Base-by-base conservation (phyloP, 2,888 invertebrate genomes). In the Heliconius sara region DNA sequence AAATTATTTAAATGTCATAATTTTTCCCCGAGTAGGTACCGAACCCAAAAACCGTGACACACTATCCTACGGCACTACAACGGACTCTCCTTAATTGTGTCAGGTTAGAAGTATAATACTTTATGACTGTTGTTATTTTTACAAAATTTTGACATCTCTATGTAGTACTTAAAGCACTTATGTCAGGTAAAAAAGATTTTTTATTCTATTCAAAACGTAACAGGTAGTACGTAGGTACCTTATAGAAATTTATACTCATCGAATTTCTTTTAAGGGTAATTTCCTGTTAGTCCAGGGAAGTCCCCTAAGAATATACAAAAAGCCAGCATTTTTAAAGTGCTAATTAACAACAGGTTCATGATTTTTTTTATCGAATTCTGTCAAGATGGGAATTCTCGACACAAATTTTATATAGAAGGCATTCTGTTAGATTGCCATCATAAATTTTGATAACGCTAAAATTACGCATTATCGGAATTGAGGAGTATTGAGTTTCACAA, bases 361-460 rank as follows among this genome's bases (percentile, higher is more conserved):
- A 77, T 39, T 72, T 79, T 79, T 82, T 82, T 82, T 82, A 77
- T 77, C 77, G 66, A 80, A 80, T 68, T 78, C 82, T 80, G 82
- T 80, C 81, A 78, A 75, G 71, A 83, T 75, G 77, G 67, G 80
- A 80, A 83, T 80, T 81, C 83, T 77, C 73, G 81, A 79, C 77
- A 79, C 82, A 80, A 83, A 84, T 86, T 87, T 85, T 84, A 85
- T 88, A 85, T 87, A 83, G 77, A 78, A 85, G 83, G 85, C 86
- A 86, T 88, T 88, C 86, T 82, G 79, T 84, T 86, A 89, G 85
- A 91, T 89, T 89, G 87, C 85, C 84, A 84, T 82, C 87, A 86
- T 91, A 89, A 89, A 91, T 90, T 89, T 86, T 83, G 85, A 85
- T 86, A 87, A 88, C 83, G 87, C 86, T 87, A 82, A 86, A 89